Evolutionary conservation across 2,797 vertebrate species (phyloP), one percentile per base, ranked within the genome.

Genomic region (Pterois miles): DNA sequence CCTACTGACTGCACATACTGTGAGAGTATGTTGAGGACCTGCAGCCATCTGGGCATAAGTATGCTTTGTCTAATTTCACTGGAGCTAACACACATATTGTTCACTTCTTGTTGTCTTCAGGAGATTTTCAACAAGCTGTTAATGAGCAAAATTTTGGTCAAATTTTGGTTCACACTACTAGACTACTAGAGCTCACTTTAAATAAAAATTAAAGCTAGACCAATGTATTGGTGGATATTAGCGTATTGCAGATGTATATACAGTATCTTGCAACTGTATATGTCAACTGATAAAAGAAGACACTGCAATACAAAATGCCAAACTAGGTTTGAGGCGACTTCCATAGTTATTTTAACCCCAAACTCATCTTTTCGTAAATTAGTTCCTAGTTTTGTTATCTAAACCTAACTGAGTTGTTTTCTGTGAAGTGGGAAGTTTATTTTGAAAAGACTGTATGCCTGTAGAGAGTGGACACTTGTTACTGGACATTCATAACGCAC

Each of bases 1-100:
- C 65, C 43, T 12, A 50, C 66, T 62, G 54, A 70, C 65, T 71
- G 73, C 69, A 83, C 78, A 83, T 88, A 82, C 78, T 88, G 74
- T 27, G 23, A 62, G 69, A 70, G 53, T 40, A 48, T 84, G 40
- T 25, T 58, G 11, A 73, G 65, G 9, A 83, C 79, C 74, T 54
- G 53, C 22, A 84, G 80, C 54, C 60, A 81, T 74, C 72, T 83
- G 80, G 70, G 52, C 33, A 70, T 5, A 71, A 68, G 67, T 31
- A 57, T 5, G 65, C 27, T 81, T 74, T 76, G 57, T 71, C 65
- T 65, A 67, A 81, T 84, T 70, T 59, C 36, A 71, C 34, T 38
- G 25, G 64, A 65, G 29, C 11, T 52, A 36, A 78, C 73, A 75
- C 56, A 66, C 18, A 48, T 48, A 40, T 16, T 5, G 34, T 38